A percentile compares a stretch with the other conserved stretches of the same genome.
These are phyloP conservation scores for Penaeus indicus DNA, from an alignment of 1,140 invertebrate genomes.

Conservation along the genomic window DNA sequence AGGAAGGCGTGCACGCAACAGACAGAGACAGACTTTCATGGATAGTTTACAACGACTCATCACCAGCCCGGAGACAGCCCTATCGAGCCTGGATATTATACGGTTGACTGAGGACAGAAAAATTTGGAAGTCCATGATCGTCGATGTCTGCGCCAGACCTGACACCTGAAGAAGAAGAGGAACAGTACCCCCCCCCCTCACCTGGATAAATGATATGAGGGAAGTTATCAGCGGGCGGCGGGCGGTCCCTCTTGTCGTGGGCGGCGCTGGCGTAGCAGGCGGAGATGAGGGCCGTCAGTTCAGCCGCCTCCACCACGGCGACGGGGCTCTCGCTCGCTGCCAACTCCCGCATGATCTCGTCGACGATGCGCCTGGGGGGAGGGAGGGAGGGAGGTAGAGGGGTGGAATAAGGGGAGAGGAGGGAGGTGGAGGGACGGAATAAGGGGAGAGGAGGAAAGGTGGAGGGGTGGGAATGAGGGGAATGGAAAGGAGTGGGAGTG, in stretches of 20 bases:
- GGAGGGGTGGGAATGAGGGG: not conserved
- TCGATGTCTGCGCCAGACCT: too few relatives aligned
- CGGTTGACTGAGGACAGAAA: too few relatives aligned
- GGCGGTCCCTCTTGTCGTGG: slow-evolving; percentile 56
- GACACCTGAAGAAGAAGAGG: too few relatives aligned
- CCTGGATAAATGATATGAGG: slow-evolving; percentile 65
- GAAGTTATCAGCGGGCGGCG: slow-evolving; percentile 59
- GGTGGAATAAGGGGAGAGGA: not conserved
- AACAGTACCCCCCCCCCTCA: too few relatives aligned
- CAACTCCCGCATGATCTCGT: slow-evolving; percentile 65
- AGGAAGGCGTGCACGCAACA: too few relatives aligned
- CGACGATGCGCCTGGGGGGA: slow-evolving; percentile 61
- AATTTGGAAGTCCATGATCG: too few relatives aligned
- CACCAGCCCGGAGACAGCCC: too few relatives aligned
- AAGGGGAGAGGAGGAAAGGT: not conserved
- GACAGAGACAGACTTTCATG: too few relatives aligned
- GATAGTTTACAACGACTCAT: too few relatives aligned
- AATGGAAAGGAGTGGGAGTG: not conserved
- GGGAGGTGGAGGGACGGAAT: not conserved
- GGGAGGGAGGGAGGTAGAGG: not conserved
- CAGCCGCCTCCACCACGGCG: slow-evolving; percentile 62
- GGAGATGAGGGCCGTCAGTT: slow-evolving; percentile 64
- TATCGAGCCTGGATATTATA: too few relatives aligned
- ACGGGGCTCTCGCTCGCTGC: slow-evolving; percentile 63
- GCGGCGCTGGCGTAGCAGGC: slow-evolving; percentile 52